Evolutionary conservation across 2,797 vertebrate genomes (phyloP).

Genomic region (Molossus molossus): DNA sequence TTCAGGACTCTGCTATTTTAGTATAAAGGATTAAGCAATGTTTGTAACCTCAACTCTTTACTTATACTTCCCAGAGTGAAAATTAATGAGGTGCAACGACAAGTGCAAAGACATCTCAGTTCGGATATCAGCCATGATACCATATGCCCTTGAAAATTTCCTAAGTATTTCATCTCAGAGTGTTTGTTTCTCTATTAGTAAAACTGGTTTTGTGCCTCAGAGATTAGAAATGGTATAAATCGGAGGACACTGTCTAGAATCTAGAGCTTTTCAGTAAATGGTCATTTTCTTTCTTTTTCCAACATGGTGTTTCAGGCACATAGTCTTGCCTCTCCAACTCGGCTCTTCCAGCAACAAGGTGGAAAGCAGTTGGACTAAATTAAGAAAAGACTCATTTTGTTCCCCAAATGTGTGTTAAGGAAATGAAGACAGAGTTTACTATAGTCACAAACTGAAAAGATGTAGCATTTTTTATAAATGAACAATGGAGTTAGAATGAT

Average conservation of each 20-base stretch:
- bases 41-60: not conserved
- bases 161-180: not conserved
- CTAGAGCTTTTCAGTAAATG: not conserved
- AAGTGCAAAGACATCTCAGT: not conserved
- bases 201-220: not conserved
- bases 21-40: not conserved
- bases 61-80: not conserved
- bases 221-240: not conserved
- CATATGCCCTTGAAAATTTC: not conserved
- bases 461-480: slow-evolving; percentile 14
- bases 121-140: not conserved
- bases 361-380: not conserved
- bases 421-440: not conserved
- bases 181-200: not conserved
- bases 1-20: not conserved
- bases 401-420: not conserved
- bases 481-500: not conserved
- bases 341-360: not conserved
- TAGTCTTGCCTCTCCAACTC: not conserved
- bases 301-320: too few species aligned
- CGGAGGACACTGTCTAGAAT: not conserved
- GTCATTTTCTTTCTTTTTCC: not conserved
- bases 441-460: not conserved
- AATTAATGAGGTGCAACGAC: not conserved
- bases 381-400: not conserved